These are phyloP conservation scores for Lutraria rhynchaena DNA, from an alignment of 1,140 invertebrate species.

Conservation along the genomic window DNA sequence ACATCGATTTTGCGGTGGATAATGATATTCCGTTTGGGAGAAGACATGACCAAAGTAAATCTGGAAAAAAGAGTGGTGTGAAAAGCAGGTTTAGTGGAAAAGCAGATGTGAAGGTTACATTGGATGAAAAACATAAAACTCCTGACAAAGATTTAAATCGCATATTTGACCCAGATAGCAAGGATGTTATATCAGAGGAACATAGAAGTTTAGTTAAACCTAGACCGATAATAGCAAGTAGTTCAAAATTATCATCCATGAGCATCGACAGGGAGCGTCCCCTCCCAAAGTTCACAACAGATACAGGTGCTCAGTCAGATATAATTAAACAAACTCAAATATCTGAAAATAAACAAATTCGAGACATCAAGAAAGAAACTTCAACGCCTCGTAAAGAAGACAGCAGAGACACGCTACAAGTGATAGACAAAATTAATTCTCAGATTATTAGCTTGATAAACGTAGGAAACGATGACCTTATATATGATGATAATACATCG, in stretches of 20 bases:
- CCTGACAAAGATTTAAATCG: background rate
- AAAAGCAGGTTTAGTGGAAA: background rate
- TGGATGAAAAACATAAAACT: background rate
- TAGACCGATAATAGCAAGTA: background rate
- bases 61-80: background rate
- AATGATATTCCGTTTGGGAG: slow-evolving; percentile 48
- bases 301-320: too few relatives aligned
- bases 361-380: too few relatives aligned
- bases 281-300: too few relatives aligned
- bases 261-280: too few relatives aligned
- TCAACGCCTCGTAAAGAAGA: too few relatives aligned
- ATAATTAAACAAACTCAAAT: too few relatives aligned
- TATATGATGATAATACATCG: too few relatives aligned
- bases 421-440: too few relatives aligned
- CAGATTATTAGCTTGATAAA: too few relatives aligned
- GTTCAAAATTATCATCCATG: background rate
- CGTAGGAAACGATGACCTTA: too few relatives aligned
- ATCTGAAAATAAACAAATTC: too few relatives aligned
- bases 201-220: slow-evolving; percentile 15
- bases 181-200: slow-evolving; percentile 22
- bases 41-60: background rate
- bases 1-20: slow-evolving; percentile 37
- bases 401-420: too few relatives aligned
- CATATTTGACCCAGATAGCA: slow-evolving; percentile 2
- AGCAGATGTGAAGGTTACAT: slow-evolving; percentile 27